Conservation (phyloP, 1,140 invertebrate genomes). For the Hyles euphorbiae region DNA sequence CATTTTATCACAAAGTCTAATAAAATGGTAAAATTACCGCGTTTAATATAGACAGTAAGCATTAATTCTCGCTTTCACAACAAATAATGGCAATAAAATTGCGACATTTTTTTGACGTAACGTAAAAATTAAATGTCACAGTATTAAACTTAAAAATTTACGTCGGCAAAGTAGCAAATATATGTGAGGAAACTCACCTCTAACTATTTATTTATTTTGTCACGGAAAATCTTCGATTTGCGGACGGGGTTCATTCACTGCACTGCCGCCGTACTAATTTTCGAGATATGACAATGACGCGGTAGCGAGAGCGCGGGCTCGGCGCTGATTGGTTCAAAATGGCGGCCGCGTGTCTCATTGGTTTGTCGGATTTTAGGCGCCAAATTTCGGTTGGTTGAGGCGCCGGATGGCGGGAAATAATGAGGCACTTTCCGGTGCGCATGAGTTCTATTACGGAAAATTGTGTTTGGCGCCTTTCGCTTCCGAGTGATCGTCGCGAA, state of each 20-base stretch:
- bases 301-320: conserved; percentile 69
- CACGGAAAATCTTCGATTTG: conserved; percentile 64
- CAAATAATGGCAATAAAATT: conserved; percentile 28
- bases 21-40: not conserved
- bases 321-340: conserved; percentile 62
- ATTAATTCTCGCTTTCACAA: conserved; percentile 17
- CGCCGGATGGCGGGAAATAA: conserved; percentile 71
- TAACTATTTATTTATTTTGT: conserved; percentile 44
- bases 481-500: conserved; percentile 36
- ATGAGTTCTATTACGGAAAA: conserved; percentile 64
- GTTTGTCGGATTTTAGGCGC: conserved; percentile 61
- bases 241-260: conserved; percentile 72
- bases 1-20: not conserved
- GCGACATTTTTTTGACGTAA: conserved; percentile 26
- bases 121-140: conserved; percentile 17
- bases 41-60: conserved; percentile 3
- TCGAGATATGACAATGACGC: conserved; percentile 71
- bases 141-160: not conserved
- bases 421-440: conserved; percentile 62
- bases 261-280: conserved; percentile 72
- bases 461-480: conserved; percentile 60
- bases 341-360: conserved; percentile 63
- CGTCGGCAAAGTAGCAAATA: conserved; percentile 3
- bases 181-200: conserved; percentile 44
- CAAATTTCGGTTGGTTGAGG: conserved; percentile 73